Percentiles rank a stretch among this genome's conserved stretches.
Evolutionary conservation across 2,113 vertebrate species (phyloP).

Genomic region (Poeciliopsis retropinna): DNA sequence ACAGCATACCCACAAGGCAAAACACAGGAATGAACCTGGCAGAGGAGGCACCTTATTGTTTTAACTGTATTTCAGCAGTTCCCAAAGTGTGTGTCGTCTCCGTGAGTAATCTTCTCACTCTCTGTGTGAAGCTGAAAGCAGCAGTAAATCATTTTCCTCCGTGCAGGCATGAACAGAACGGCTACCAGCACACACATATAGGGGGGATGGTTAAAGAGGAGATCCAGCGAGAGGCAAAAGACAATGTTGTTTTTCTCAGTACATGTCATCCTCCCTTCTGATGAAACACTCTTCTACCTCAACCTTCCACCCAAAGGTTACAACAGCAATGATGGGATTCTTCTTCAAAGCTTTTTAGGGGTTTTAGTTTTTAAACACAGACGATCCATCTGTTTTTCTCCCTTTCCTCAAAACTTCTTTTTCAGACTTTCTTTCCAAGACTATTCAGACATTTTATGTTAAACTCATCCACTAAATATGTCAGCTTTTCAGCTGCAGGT

Average conservation of each 20-base stretch:
- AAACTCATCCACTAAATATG: not conserved
- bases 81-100: conserved; percentile 68
- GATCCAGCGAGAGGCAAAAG: conserved; percentile 35
- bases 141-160: conserved; percentile 78
- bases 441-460: not conserved
- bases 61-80: conserved; percentile 66
- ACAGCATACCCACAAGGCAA: conserved; percentile 40
- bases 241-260: conserved; percentile 51
- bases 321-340: conserved; percentile 18
- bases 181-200: conserved; percentile 70
- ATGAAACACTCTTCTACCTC: conserved; percentile 40
- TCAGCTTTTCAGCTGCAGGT: not conserved
- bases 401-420: not conserved
- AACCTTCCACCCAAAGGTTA: conserved; percentile 31
- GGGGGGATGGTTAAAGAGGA: conserved; percentile 46
- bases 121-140: conserved; percentile 60
- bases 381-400: not conserved
- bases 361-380: conserved; percentile 5
- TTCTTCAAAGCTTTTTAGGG: conserved; percentile 1
- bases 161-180: conserved; percentile 81
- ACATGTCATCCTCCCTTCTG: conserved; percentile 39
- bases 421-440: not conserved
- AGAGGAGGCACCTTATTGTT: conserved; percentile 53
- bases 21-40: conserved; percentile 39
- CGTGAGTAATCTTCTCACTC: conserved; percentile 65